Percentiles rank a stretch among this genome's conserved stretches.
phyloP scores from a whole-genome alignment of 2,113 vertebrate species.

The Danionella cerebrum region DNA sequence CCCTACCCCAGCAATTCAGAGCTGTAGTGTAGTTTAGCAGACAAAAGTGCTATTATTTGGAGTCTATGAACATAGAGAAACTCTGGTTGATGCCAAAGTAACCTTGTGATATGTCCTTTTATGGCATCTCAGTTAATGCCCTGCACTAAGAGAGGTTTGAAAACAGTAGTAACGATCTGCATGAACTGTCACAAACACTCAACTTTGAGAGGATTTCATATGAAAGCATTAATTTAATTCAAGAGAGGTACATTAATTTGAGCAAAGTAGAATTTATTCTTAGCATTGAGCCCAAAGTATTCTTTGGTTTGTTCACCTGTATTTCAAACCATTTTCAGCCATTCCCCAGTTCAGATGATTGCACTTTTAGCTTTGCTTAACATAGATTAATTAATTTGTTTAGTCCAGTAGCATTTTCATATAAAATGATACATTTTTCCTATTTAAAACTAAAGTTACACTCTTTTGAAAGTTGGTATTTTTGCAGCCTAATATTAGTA shows the following conservation, averaged over 20 bases:
- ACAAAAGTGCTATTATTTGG: too few species aligned
- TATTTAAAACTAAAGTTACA: too few species aligned
- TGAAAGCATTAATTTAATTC: constrained; percentile 1
- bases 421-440: too few species aligned
- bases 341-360: too few species aligned
- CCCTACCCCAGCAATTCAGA: neutral
- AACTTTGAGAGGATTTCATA: constrained; percentile 13
- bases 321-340: neutral
- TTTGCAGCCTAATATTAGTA: too few species aligned
- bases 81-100: neutral
- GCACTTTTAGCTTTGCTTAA: too few species aligned
- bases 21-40: constrained; percentile 18
- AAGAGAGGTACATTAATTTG: neutral
- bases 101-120: neutral
- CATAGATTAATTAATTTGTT: too few species aligned
- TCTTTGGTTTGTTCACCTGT: too few species aligned
- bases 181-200: constrained; percentile 34
- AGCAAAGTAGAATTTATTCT: neutral
- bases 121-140: neutral
- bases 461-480: too few species aligned
- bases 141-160: constrained; percentile 2
- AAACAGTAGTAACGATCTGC: constrained; percentile 34
- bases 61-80: too few species aligned
- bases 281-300: neutral
- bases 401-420: too few species aligned